Percentiles rank a stretch among this genome's conserved stretches.
phyloP scores from a whole-genome alignment of 1,140 invertebrate species.

The Drosophila equinoxialis region DNA sequence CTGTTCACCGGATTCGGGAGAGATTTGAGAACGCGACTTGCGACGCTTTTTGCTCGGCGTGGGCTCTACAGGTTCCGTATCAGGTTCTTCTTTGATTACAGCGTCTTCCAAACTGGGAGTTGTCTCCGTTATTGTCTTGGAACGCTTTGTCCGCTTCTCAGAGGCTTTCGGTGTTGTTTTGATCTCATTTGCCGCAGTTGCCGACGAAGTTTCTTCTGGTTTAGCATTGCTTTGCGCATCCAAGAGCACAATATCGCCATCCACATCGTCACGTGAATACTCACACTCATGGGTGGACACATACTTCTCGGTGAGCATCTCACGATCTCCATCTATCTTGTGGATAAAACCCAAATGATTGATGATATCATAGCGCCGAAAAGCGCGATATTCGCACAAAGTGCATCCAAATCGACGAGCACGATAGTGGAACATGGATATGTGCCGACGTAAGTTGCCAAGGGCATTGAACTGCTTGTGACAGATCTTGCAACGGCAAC shows the following conservation, averaged over 20 bases:
- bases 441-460: conserved; percentile 84
- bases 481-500: conserved; percentile 79
- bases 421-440: conserved; percentile 85
- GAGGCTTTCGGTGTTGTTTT: conserved; percentile 55
- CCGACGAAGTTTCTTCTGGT: neutral
- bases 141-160: conserved; percentile 61
- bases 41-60: conserved; percentile 55
- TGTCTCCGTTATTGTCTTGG: conserved; percentile 41
- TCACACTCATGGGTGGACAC: conserved; percentile 75
- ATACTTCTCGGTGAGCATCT: conserved; percentile 66
- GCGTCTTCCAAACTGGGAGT: conserved; percentile 29
- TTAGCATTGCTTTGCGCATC: conserved; percentile 38
- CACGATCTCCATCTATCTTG: conserved; percentile 71
- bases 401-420: conserved; percentile 85
- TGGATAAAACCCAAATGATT: conserved; percentile 85
- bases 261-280: conserved; percentile 75
- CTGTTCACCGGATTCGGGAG: conserved; percentile 58
- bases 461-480: conserved; percentile 82
- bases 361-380: conserved; percentile 84
- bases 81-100: conserved; percentile 51
- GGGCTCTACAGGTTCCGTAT: conserved; percentile 36
- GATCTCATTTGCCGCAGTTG: conserved; percentile 17
- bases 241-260: conserved; percentile 73
- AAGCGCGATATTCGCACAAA: conserved; percentile 85
- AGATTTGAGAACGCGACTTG: conserved; percentile 64